Evolutionary conservation across 2,113 vertebrate genomes (phyloP).

Genomic region (Ahaetulla prasina): DNA sequence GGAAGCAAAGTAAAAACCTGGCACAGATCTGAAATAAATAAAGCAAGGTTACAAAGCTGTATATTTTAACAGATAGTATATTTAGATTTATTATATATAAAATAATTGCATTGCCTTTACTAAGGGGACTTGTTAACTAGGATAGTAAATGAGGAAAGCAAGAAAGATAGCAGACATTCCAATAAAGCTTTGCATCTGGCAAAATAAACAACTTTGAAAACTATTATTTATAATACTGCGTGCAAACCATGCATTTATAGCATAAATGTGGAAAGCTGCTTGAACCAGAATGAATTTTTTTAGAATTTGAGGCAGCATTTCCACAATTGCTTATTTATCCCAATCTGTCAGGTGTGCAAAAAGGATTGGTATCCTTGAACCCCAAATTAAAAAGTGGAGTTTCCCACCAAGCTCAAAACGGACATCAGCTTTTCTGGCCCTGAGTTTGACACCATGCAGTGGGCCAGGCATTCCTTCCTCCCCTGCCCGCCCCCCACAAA

Average conservation of each 20-base stretch:
- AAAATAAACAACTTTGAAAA: neutral
- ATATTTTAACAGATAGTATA: conserved; percentile 17
- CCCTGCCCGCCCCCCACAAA: neutral
- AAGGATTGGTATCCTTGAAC: neutral
- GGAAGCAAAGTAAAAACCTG: conserved; percentile 61
- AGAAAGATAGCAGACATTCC: conserved; percentile 1
- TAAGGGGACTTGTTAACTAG: conserved; percentile 29
- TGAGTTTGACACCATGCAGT: neutral
- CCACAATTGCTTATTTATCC: neutral
- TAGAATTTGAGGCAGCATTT: neutral
- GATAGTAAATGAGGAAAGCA: conserved; percentile 36
- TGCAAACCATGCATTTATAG: neutral
- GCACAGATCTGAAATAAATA: conserved; percentile 60
- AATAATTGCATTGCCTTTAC: conserved; percentile 18
- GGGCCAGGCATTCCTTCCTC: neutral
- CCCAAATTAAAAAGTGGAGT: neutral
- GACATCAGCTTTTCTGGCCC: neutral
- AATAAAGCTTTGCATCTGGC: neutral
- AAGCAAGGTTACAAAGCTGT: conserved; percentile 43
- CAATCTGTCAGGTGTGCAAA: neutral
- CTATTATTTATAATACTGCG: neutral
- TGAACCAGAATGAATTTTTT: neutral
- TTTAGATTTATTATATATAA: neutral
- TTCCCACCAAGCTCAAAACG: neutral
- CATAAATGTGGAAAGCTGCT: neutral